A percentile compares a stretch with the other conserved stretches of the same genome.
phyloP scores from a whole-genome alignment of 2,113 vertebrate species.

The Manacus vitellinus region DNA sequence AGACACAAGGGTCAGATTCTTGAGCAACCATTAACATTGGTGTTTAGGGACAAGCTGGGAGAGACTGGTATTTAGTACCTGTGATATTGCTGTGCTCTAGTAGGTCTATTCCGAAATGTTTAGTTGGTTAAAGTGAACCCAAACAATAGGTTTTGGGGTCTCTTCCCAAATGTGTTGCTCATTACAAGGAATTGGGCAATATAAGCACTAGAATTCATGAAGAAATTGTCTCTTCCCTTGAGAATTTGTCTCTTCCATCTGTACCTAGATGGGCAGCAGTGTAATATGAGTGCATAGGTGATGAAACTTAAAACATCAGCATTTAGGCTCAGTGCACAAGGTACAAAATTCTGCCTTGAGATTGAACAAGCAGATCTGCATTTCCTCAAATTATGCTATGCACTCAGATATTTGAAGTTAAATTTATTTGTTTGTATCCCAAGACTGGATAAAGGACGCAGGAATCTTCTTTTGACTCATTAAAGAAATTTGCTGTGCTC shows the following conservation, averaged over 20 bases:
- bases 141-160: not conserved
- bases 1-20: not conserved
- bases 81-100: not conserved
- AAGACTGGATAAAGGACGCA: not conserved
- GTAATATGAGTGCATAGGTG: not conserved
- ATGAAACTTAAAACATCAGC: not conserved
- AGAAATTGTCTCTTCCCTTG: not conserved
- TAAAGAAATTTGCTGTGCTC: not conserved
- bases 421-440: not conserved
- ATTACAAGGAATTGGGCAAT: not conserved
- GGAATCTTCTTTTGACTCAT: not conserved
- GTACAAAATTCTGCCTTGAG: not conserved
- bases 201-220: not conserved
- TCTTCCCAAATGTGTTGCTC: not conserved
- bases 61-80: not conserved
- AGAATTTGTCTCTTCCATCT: not conserved
- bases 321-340: not conserved
- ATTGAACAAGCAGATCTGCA: not conserved
- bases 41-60: not conserved
- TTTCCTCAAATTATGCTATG: not conserved
- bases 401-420: not conserved
- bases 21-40: not conserved
- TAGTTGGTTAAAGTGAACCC: not conserved
- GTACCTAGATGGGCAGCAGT: not conserved
- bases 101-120: not conserved